Conservation (phyloP, 2,888 invertebrate species). For the Amblyteles armatorius region DNA sequence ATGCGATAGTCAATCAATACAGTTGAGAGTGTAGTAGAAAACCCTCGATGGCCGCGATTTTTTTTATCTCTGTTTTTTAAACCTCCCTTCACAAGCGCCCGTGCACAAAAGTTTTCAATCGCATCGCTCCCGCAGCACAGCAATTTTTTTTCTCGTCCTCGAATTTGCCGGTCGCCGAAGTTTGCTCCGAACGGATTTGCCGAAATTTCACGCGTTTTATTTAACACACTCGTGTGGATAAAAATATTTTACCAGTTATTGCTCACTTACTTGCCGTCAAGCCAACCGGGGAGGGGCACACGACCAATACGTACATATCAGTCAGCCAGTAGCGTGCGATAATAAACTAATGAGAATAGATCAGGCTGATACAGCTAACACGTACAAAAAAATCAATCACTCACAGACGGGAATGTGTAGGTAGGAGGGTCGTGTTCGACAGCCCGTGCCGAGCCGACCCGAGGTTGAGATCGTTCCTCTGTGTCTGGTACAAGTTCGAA, state of each 20-base stretch:
- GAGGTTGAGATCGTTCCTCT: not conserved
- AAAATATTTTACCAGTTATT: conserved; percentile 43
- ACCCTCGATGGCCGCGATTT: conserved; percentile 67
- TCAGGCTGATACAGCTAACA: not conserved
- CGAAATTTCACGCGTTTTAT: not conserved
- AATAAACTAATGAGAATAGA: conserved; percentile 42
- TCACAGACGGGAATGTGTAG: conserved; percentile 62
- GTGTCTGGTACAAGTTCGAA: not conserved
- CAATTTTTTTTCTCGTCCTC: conserved; percentile 42
- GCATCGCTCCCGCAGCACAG: not conserved
- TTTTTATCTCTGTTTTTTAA: conserved; percentile 15
- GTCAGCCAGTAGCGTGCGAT: conserved; percentile 25
- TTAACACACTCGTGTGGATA: not conserved
- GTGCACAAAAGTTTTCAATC: not conserved
- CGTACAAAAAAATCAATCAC: conserved; percentile 45
- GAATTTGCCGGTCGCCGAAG: conserved; percentile 37
- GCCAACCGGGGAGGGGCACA: conserved; percentile 42
- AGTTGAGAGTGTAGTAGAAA: conserved; percentile 66
- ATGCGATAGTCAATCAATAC: conserved; percentile 66
- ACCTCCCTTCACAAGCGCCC: not conserved
- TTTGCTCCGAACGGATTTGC: conserved; percentile 44
- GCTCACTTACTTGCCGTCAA: conserved; percentile 62
- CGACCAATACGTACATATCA: conserved; percentile 40
- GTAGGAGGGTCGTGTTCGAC: not conserved
- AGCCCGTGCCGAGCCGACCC: no score